Evolutionary conservation across 2,888 invertebrate species (phyloP).

Genomic region (Mythimna loreyi): DNA sequence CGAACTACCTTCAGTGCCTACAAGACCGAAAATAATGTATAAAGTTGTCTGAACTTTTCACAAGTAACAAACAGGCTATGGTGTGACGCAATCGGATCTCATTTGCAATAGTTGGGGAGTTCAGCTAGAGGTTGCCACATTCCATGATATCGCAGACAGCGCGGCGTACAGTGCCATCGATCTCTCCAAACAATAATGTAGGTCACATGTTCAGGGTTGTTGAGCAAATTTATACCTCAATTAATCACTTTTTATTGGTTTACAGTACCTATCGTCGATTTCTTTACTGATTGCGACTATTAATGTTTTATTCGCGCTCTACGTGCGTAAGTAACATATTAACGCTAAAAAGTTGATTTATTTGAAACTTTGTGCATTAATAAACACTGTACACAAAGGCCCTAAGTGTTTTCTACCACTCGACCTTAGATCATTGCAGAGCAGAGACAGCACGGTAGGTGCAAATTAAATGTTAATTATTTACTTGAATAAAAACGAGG

Average conservation of each 20-base stretch:
- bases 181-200: conserved; percentile 50
- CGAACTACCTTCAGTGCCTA: background rate
- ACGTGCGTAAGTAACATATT: no score
- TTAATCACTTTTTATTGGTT: background rate
- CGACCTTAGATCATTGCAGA: no score
- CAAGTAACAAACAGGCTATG: conserved; percentile 26
- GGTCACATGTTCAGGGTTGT: conserved; percentile 46
- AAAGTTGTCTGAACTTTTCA: background rate
- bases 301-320: background rate
- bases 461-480: no score
- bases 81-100: conserved; percentile 37
- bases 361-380: no score
- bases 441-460: no score
- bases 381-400: background rate
- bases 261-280: background rate
- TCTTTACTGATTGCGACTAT: no score
- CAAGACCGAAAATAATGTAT: background rate
- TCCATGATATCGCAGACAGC: conserved; percentile 54
- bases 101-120: conserved; percentile 34
- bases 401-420: no score
- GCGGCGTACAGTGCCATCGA: conserved; percentile 56
- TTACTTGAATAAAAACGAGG: background rate
- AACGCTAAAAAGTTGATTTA: no score
- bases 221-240: conserved; percentile 4
- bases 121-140: conserved; percentile 23